Conservation (phyloP, 2,797 vertebrate species). For the Lithobates pipiens region DNA sequence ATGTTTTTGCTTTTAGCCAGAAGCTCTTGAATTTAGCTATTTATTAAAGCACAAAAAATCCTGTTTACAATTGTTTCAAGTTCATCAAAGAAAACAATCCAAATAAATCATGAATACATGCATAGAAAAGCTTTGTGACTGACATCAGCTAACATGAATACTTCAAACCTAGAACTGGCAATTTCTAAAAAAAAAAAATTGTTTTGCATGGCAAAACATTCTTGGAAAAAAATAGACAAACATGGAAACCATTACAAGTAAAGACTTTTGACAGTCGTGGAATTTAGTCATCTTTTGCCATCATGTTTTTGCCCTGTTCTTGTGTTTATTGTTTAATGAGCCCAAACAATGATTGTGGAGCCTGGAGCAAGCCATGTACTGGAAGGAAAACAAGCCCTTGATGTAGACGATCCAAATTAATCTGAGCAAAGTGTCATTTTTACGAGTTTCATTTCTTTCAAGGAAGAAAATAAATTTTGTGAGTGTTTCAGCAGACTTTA, state of each 20-base stretch:
- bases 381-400: slow-evolving; percentile 14
- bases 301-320: slow-evolving; percentile 18
- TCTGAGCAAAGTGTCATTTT: slow-evolving; percentile 17
- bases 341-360: slow-evolving; percentile 29
- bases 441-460: background rate
- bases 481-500: background rate
- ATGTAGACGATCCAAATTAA: slow-evolving; percentile 27
- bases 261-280: slow-evolving; percentile 6
- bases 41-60: slow-evolving; percentile 1
- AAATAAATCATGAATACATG: slow-evolving; percentile 7
- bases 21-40: slow-evolving; percentile 11
- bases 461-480: background rate
- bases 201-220: slow-evolving; percentile 25
- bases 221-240: slow-evolving; percentile 1
- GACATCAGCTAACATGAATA: slow-evolving; percentile 2
- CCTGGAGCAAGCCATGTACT: slow-evolving; percentile 16
- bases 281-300: slow-evolving; percentile 52
- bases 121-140: background rate
- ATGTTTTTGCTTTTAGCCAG: background rate
- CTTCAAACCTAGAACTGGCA: background rate
- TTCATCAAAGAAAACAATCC: slow-evolving; percentile 7
- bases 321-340: slow-evolving; percentile 37
- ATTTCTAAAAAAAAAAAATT: background rate
- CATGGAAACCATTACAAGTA: slow-evolving; percentile 33
- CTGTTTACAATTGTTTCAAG: slow-evolving; percentile 2